Evolutionary conservation across 2,113 vertebrate genomes (phyloP).

Genomic region (Pelobates fuscus): DNA sequence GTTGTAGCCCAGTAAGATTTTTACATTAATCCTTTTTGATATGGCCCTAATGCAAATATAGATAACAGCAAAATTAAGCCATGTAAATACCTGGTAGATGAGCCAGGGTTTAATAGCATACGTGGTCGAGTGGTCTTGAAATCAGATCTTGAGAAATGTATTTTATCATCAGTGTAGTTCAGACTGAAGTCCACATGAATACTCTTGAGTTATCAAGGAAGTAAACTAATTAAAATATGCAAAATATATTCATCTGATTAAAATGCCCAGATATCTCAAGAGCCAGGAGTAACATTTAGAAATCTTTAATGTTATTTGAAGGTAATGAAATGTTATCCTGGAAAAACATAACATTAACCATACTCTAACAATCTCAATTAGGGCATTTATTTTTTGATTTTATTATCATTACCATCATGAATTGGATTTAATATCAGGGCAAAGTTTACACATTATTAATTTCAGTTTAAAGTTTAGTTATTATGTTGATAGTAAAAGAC

Average conservation of each 20-base stretch:
- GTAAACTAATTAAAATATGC: constrained; percentile 45
- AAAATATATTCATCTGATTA: constrained; percentile 40
- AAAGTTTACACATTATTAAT: constrained; percentile 20
- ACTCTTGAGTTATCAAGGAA: constrained; percentile 25
- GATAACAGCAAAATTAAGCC: too few relatives aligned
- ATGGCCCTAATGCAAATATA: too few relatives aligned
- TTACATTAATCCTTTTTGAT: too few relatives aligned
- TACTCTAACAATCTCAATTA: constrained; percentile 32
- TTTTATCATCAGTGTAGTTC: too few relatives aligned
- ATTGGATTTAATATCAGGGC: constrained; percentile 16
- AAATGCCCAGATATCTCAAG: constrained; percentile 39
- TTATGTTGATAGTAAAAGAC: too few relatives aligned
- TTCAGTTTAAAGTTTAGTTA: not conserved
- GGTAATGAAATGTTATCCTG: constrained; percentile 36
- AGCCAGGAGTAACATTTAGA: constrained; percentile 11
- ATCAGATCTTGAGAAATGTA: too few relatives aligned
- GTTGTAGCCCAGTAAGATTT: too few relatives aligned
- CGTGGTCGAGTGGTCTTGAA: too few relatives aligned
- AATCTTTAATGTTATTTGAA: constrained; percentile 28
- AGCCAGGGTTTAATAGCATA: too few relatives aligned
- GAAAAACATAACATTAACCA: constrained; percentile 38
- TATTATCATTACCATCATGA: constrained; percentile 17
- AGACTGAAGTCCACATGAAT: not conserved
- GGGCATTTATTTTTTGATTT: constrained; percentile 15
- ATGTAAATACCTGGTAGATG: too few relatives aligned